Base-by-base conservation (phyloP, 2,888 invertebrate genomes). In the Aspidiotus rigidus region DNA sequence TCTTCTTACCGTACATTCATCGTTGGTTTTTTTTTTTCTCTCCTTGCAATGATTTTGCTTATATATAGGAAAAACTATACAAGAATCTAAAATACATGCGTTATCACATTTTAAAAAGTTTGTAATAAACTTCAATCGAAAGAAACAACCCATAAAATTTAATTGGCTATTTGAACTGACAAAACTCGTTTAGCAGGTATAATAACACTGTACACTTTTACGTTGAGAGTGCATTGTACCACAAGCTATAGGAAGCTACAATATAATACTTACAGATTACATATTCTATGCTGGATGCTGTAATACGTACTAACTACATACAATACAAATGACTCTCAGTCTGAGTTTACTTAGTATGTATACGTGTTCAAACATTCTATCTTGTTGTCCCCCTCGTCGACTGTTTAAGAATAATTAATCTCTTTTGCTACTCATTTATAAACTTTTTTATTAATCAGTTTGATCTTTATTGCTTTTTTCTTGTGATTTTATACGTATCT, bases 81-180 rank as follows among this genome's bases (percentile, higher is more conserved):
- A 67, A 49, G 67, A 67, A 67, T 67, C 59, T 67, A 60, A 67
- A 67, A 67, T 67, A 67, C 59, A 67, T 60, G 67, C 59, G 67
- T 67, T 67, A 67, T 67, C 67, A 67, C 67, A 66, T 67, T 67
- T 67, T 67, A 60, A 67, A 67, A 67, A 67, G 67, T 67, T 67
- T 67, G 67, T 67, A 67, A 59, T 67, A 67, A 67, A 67, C 67
- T 67, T 67, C 67, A 67, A 67, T 67, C 60, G 67, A 60, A 67
- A 67, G 59, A 67, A 67, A 59, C 42, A 67, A 59, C 67, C 67
- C 49, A 67, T 67, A 67, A 67, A 67, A 67, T 67, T 67, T 67
- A 67, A 67, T 67, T 67, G 67, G 67, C 67, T 67, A 59, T 67
- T 66, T 59, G 67, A 67, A 42, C 67, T 67, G 67, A 67, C 67